phyloP scores from a whole-genome alignment of 2,888 invertebrate genomes.

The Zonitis immaculata region DNA sequence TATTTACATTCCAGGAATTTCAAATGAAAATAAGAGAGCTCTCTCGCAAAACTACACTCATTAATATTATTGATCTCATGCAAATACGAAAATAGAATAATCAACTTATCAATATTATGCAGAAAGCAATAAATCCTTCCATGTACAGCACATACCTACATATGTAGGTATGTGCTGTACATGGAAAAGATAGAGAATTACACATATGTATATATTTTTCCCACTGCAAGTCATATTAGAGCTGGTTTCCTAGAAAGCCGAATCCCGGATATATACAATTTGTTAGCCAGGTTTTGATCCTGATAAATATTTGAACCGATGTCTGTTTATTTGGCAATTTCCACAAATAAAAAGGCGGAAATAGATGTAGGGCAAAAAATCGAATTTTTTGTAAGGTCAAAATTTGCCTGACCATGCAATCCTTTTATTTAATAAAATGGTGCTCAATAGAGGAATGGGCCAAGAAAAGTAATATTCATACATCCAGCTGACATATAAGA shows the following conservation, averaged over 20 bases:
- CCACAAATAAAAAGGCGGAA: not conserved
- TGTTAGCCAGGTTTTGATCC: not conserved
- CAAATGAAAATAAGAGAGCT: not conserved
- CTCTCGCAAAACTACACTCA: too few relatives aligned
- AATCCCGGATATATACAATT: not conserved
- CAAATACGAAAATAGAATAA: too few relatives aligned
- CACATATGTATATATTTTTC: too few relatives aligned
- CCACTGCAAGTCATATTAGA: not conserved
- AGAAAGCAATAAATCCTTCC: not conserved
- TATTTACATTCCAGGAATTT: not conserved
- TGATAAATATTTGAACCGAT: too few relatives aligned
- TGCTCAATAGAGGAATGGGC: not conserved
- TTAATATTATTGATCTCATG: too few relatives aligned
- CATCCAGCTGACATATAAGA: slow-evolving; percentile 28
- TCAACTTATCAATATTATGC: too few relatives aligned
- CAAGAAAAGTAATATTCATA: slow-evolving; percentile 30
- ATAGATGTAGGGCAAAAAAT: not conserved
- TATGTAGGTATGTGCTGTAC: too few relatives aligned
- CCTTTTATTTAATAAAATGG: slow-evolving; percentile 19
- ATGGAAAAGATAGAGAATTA: too few relatives aligned
- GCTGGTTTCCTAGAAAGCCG: not conserved
- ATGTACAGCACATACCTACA: too few relatives aligned
- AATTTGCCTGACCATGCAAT: slow-evolving; percentile 27
- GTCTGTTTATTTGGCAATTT: not conserved
- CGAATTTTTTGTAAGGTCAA: too few relatives aligned